Evolutionary conservation across 2,113 vertebrate genomes (phyloP), one percentile per base, ranked within the genome.

Genomic region (Eudyptes chrysolophus): DNA sequence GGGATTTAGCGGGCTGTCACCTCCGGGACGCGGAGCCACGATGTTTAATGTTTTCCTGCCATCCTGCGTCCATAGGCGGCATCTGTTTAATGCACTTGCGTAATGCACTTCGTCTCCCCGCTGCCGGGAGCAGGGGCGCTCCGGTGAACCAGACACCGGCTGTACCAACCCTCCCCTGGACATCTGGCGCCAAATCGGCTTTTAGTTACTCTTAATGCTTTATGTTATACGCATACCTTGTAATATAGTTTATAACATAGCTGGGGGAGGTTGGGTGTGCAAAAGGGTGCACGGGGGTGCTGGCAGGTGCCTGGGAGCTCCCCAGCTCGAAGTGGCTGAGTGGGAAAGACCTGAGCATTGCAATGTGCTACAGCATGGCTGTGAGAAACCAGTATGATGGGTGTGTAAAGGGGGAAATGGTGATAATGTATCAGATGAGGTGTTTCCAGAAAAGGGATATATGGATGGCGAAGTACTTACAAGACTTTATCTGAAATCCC

Each of bases 181-280:
- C 60, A 26, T 7, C 65, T 6, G 58, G 13, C 20, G 0, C 51
- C 29, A 4, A 7, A 13, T 10, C 34, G n/a, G 26, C 76, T 13
- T 22, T 24, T 17, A 5, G 5, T 29, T 10, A 5, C 42, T 25
- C 14, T 0, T 14, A 10, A 15, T 6, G 40, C 58, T 46, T 14
- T 26, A 1, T 8, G 4, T 42, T 24, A 4, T 22, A 19, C 4
- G 6, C 19, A 0, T 5, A 8, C 44, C 10, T 48, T 9, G 9
- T 22, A 5, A 10, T 2, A 6, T 2, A 5, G 2, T 20, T 19
- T 2, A 6, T 8, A 34, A 10, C 7, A 2, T 5, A 54, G 30
- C 40, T 6, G 38, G 64, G 40, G 65, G 16, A 21, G 57, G 34
- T 20, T 27, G 57, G 51, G 11, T 12, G 52, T 1, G 4, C 5